Conservation (phyloP, 2,113 vertebrate species). For the Tautogolabrus adspersus region DNA sequence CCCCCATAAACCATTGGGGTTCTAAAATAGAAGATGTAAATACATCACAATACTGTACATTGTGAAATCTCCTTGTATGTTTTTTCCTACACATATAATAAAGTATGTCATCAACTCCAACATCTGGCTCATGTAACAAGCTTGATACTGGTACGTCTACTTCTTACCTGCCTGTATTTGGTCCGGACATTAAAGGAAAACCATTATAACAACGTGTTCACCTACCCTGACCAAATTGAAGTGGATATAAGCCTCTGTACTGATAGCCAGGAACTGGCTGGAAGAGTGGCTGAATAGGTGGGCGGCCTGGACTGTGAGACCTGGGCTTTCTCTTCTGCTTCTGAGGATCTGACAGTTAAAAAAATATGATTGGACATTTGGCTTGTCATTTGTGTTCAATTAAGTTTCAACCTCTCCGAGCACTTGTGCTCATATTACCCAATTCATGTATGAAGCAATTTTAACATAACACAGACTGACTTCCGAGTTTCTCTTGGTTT, state of each 20-base stretch:
- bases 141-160: background rate
- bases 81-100: background rate
- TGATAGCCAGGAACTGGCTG: background rate
- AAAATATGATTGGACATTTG: background rate
- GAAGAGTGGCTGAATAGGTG: background rate
- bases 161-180: background rate
- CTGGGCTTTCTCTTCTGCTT: background rate
- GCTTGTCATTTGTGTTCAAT: too few relatives aligned
- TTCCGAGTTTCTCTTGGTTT: too few relatives aligned
- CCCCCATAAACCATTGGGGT: rapidly evolving
- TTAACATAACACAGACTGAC: too few relatives aligned
- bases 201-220: background rate
- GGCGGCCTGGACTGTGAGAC: constrained; percentile 27
- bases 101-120: background rate
- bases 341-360: background rate
- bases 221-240: background rate
- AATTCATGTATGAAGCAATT: too few relatives aligned
- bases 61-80: background rate
- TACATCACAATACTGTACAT: rapidly evolving
- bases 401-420: too few relatives aligned
- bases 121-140: background rate
- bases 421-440: too few relatives aligned
- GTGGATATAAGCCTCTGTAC: background rate
- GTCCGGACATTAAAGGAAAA: background rate
- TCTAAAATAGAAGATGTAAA: constrained; percentile 21